Evolutionary conservation across 30 jellyfish, hydroid and myxozoan genomes (phyloP), one percentile per base, ranked within the genome.

Genomic region (Chironex yamaguchii): DNA sequence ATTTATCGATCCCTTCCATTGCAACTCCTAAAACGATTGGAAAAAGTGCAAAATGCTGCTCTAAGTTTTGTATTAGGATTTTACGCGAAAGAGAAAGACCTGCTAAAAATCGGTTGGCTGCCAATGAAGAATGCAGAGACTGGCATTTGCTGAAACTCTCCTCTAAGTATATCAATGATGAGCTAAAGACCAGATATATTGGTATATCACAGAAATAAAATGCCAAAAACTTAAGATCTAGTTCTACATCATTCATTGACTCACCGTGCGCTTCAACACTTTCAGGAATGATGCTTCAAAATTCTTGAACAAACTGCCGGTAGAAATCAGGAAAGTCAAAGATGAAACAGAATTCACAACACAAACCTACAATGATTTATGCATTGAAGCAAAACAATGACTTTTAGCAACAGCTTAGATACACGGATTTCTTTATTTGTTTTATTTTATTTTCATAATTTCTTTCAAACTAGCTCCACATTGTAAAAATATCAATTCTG

Each of bases 61-160:
- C 89, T 89, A 36, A 66, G 89, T 31, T 76, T 77, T 68, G 96
- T 79, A 31, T 52, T 71, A 36, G 93, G 89, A 49, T 71, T 73
- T 23, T 87, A 75, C 83, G 81, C 81, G 53, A 76, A 66, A n/a
- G 66, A 32, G 74, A 67, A 87, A 34, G 91, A 74, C 30, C 52
- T 86, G 74, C n/a, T 65, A 0, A 76, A 58, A 48, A 54, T 74
- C 21, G 87, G 54, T 26, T 72, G 96, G 96, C 85, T 86, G 58
- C 79, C 86, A 52, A 79, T 50, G 83, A 87, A 66, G 92, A 77
- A 31, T 54, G 79, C 28, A 75, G 63, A 13, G 91, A 77, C 82
- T 87, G 79, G 85, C 78, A 66, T 33, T 48, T 66, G 36, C 28
- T 87, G 84, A 86, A 86, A 31, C 85, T 12, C 63, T 53, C 90